phyloP scores from a whole-genome alignment of 37 sponge, comb jelly and placozoan species.

The Aphrocallistes beatrix region DNA sequence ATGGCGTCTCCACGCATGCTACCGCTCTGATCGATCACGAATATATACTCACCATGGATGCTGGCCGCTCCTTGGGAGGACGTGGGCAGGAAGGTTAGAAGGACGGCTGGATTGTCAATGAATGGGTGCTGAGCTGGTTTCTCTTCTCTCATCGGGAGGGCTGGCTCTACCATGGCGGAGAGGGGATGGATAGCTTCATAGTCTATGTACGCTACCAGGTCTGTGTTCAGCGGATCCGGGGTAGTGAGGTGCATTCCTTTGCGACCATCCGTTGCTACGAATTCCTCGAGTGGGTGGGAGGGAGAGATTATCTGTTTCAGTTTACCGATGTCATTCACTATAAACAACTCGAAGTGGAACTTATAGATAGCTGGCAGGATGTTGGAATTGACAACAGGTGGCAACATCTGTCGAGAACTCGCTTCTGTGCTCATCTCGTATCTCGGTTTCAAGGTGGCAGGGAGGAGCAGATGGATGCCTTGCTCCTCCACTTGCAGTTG shows the following conservation, averaged over 20 bases:
- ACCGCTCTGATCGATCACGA: slow-evolving; percentile 72
- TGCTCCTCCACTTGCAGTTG: slow-evolving; percentile 40
- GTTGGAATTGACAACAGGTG: not conserved
- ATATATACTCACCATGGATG: slow-evolving; percentile 50
- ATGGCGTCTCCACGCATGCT: slow-evolving; percentile 63
- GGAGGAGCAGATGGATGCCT: slow-evolving; percentile 36
- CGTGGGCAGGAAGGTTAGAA: slow-evolving; percentile 52
- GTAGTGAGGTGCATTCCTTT: not conserved
- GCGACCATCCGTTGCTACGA: not conserved
- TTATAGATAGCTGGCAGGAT: slow-evolving; percentile 25
- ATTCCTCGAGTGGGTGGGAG: not conserved
- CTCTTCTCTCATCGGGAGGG: not conserved
- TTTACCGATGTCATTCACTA: not conserved
- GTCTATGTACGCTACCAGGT: not conserved
- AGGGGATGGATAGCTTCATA: not conserved
- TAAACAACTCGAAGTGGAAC: not conserved
- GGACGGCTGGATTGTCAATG: slow-evolving; percentile 37
- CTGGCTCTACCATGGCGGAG: not conserved
- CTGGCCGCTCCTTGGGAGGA: not conserved
- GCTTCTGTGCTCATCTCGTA: slow-evolving; percentile 17
- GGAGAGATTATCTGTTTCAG: not conserved
- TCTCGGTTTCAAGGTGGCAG: slow-evolving; percentile 29
- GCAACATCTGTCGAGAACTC: not conserved
- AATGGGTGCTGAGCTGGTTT: slow-evolving; percentile 6
- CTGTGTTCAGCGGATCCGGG: not conserved